phyloP scores from a whole-genome alignment of 1,140 invertebrate genomes.

The Drosophila repletoides region DNA sequence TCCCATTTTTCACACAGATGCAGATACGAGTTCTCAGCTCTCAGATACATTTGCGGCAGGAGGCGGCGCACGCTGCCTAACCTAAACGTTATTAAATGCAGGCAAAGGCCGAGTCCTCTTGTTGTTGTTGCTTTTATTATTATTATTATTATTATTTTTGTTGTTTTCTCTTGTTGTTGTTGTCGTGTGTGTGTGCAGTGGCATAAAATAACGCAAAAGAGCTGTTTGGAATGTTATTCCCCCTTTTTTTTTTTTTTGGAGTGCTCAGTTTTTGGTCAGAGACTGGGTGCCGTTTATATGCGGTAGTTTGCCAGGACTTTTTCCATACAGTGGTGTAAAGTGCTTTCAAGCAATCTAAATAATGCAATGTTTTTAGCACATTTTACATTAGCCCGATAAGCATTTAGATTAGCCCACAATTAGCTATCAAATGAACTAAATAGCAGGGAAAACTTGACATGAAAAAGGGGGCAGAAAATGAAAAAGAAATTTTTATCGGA shows the following conservation, averaged over 20 bases:
- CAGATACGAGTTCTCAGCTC: too few species aligned
- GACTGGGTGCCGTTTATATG: conserved; percentile 1
- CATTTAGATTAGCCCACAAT: background rate
- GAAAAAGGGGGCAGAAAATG: too few species aligned
- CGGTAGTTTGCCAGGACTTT: conserved; percentile 5
- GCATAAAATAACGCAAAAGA: conserved; percentile 48
- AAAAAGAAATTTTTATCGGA: too few species aligned
- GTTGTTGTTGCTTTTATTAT: conserved; percentile 39
- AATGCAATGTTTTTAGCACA: background rate
- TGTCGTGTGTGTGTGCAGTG: conserved; percentile 36
- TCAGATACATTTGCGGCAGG: conserved; percentile 34
- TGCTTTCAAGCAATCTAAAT: too few species aligned
- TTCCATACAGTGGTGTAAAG: conserved; percentile 20
- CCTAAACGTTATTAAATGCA: conserved; percentile 80
- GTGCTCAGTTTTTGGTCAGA: conserved; percentile 52
- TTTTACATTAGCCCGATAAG: background rate
- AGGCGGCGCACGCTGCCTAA: too few species aligned
- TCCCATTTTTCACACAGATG: conserved; percentile 44
- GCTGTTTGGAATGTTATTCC: conserved; percentile 41
- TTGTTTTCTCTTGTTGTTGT: conserved; percentile 44
- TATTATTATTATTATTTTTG: conserved; percentile 37
- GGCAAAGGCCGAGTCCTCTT: conserved; percentile 56
- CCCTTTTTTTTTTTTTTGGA: conserved; percentile 48
- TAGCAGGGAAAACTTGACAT: too few species aligned
- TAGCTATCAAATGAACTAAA: too few species aligned